phyloP scores from a whole-genome alignment of 2,113 vertebrate genomes.

The Guaruba guarouba region DNA sequence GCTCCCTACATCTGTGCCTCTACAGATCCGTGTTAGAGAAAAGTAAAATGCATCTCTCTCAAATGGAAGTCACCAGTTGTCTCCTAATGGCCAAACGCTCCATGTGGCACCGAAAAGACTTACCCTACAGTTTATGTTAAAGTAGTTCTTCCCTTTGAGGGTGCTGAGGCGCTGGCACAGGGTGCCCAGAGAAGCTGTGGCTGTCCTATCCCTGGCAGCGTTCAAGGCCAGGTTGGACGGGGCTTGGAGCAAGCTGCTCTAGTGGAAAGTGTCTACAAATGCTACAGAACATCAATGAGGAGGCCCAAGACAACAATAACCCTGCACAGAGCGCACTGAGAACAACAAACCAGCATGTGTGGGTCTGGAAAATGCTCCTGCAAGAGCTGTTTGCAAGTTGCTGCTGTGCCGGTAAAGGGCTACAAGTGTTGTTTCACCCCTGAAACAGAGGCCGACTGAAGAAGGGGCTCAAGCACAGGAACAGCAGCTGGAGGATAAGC shows the following conservation, averaged over 20 bases:
- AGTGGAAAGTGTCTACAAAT: neutral
- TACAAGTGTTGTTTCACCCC: neutral
- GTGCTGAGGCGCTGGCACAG: neutral
- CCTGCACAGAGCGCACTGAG: neutral
- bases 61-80: neutral
- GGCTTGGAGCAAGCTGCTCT: neutral
- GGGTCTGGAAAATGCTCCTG: neutral
- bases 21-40: neutral
- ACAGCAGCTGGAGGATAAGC: neutral
- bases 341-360: rapidly evolving
- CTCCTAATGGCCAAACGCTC: neutral
- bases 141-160: neutral
- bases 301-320: neutral
- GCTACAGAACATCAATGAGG: neutral
- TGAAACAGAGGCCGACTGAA: neutral
- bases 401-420: neutral
- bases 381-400: neutral
- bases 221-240: neutral
- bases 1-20: neutral
- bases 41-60: neutral
- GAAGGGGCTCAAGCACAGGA: neutral
- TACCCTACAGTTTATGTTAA: neutral
- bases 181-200: rapidly evolving
- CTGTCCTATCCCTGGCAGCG: neutral
- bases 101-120: rapidly evolving